phyloP scores from a whole-genome alignment of 1,140 invertebrate genomes.

The Contarinia nasturtii region DNA sequence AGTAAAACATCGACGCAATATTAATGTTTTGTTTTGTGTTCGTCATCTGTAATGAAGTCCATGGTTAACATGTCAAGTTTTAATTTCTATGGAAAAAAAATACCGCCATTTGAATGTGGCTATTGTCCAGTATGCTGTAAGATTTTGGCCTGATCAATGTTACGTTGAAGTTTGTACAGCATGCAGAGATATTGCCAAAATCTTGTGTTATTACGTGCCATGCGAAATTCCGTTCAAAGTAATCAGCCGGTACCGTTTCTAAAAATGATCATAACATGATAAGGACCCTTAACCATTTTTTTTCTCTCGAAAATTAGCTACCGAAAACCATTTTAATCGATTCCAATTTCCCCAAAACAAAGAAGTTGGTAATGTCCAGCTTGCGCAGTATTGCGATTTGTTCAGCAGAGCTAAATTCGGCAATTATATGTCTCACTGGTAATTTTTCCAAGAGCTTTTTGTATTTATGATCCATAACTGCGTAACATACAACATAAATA shows the following conservation, averaged over 20 bases:
- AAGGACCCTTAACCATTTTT: no score
- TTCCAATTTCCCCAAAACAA: constrained; percentile 49
- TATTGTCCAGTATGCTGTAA: constrained; percentile 34
- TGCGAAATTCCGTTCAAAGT: constrained; percentile 30
- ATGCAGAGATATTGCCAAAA: constrained; percentile 42
- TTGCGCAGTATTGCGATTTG: constrained; percentile 54
- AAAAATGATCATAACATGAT: background rate
- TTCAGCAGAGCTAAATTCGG: constrained; percentile 33
- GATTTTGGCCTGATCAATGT: constrained; percentile 42
- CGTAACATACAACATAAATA: no score
- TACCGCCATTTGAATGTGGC: constrained; percentile 40
- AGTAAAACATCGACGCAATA: constrained; percentile 65
- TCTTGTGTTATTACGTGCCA: constrained; percentile 44
- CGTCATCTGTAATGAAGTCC: no score
- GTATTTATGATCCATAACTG: constrained; percentile 82
- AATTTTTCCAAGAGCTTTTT: constrained; percentile 74
- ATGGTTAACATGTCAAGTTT: no score
- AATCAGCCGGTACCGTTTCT: constrained; percentile 19
- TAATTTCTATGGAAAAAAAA: constrained; percentile 20
- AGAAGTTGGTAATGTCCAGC: constrained; percentile 75
- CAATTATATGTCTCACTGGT: constrained; percentile 67
- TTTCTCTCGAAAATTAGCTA: no score
- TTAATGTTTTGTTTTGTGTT: constrained; percentile 46
- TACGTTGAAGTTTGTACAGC: constrained; percentile 46
- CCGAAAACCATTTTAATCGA: constrained; percentile 49